Evolutionary conservation across 2,113 vertebrate genomes (phyloP), one percentile per base, ranked within the genome.

Genomic region (Hucho hucho): DNA sequence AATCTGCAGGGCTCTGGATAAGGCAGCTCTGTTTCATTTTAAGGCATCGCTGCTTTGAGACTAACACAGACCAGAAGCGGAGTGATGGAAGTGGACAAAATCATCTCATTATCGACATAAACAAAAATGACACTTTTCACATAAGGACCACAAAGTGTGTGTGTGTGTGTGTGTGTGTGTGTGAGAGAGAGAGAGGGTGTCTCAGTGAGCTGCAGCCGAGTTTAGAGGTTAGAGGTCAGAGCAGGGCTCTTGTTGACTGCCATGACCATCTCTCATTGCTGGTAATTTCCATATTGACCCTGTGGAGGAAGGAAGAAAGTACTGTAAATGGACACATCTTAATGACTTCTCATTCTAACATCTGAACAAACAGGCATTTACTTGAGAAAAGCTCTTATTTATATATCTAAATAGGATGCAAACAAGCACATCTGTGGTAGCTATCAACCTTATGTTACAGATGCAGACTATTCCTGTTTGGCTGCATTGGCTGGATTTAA

Each of bases 201-300:
- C 75, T 81, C 81, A 81, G 83, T 73, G 80, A 88, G 85, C 88
- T 81, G 84, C 81, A 88, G 89, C 86, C 83, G 82, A 82, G 83
- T 86, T 87, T 83, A 89, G 70, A 82, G 78, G 82, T 87, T 81
- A 86, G 72, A 78, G 81, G 81, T 86, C 81, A 79, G 79, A 83
- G 84, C 81, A 80, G 87, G 86, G 83, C 76, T 82, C 87, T 89
- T 47, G 3, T 79, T 79, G 83, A 82, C 82, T 85, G 83, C 69
- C 87, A 87, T 83, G 87, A 88, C 80, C 87, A 72, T 91, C 90
- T 90, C 93, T 97, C 95, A 99, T 89, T 98, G 97, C 89, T 99
- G 97, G 80, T 99, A 99, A 91, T 98, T 99, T 92, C 96, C 96
- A 91, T 99, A 98, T 76, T 98, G 97, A 92, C 92, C 96, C 97